Evolutionary conservation across 2,113 vertebrate species (phyloP), one percentile per base, ranked within the genome.

Genomic region (Phasianus colchicus): DNA sequence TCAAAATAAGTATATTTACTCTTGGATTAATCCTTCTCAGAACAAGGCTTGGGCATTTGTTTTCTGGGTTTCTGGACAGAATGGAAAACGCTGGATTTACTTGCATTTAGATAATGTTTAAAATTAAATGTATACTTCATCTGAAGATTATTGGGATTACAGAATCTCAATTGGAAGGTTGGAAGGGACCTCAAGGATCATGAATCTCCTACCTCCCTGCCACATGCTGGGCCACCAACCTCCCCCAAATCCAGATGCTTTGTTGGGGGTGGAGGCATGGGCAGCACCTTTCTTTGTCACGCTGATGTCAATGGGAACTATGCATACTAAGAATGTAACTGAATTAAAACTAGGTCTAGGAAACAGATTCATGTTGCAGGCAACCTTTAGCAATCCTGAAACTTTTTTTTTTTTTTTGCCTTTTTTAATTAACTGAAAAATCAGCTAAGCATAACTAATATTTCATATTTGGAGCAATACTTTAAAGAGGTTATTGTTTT

Each of bases 371-470:
- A 8, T 50, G 18, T 83, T 94, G 86, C 47, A 61, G 70, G 19
- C 11, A 81, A 38, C 71, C 57, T 73, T 88, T 66, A 77, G 18
- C 25, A 67, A 80, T 58, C 65, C 57, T 81, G 27, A 18, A 85
- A 67, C 3, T 4, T 60, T 2, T 0, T 22, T 36, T n/a, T n/a
- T 0, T 22, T 36, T 94, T 76, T 38, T 75, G 0, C 13, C 20
- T 25, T 57, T 93, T 86, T 54, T 45, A 86, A 78, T 87, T 52
- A 93, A 73, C 36, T 4, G 5, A 86, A 82, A 92, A 90, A 55
- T 52, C n/a, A 84, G 17, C 22, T 36, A 72, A 78, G 20, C 25
- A 47, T 45, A 22, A 36, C 58, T 67, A 72, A 4, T 21, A 88
- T 86, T 88, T 69, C 32, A 78, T 78, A 32, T 86, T 74, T 64